A percentile compares a stretch with the other conserved stretches of the same genome.
phyloP scores from a whole-genome alignment of 2,113 vertebrate genomes.

The Pterocles burchelli region DNA sequence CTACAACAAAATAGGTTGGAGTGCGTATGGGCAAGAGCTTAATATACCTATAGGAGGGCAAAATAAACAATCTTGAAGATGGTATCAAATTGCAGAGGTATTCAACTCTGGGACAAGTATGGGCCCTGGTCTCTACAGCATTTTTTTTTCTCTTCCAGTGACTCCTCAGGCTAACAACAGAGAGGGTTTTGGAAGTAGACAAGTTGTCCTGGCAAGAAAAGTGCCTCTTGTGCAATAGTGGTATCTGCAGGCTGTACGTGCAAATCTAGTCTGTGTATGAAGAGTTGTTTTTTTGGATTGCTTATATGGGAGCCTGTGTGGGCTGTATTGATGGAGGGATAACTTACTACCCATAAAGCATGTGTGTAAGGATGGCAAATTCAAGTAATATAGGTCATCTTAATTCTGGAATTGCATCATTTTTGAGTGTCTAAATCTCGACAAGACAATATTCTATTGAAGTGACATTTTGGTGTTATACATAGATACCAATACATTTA shows the following conservation, averaged over 20 bases:
- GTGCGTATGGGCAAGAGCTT: neutral
- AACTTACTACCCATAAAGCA: neutral
- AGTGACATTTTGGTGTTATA: neutral
- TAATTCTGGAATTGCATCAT: neutral
- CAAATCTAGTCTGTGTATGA: neutral
- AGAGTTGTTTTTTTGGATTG: neutral
- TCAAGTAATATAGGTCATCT: neutral
- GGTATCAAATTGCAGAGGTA: neutral
- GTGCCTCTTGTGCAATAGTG: neutral
- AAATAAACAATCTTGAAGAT: neutral
- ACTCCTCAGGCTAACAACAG: neutral
- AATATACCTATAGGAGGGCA: neutral
- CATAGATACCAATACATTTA: neutral
- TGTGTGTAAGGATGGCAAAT: neutral
- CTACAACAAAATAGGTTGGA: neutral
- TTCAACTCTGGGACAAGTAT: rapidly evolving
- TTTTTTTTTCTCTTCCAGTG: neutral
- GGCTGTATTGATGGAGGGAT: neutral
- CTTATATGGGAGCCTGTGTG: neutral
- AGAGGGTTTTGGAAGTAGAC: neutral
- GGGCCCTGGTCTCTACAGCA: neutral
- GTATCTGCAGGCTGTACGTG: neutral
- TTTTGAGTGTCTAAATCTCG: neutral
- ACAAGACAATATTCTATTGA: neutral
- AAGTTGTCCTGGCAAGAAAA: neutral